These are phyloP conservation scores for Heterodera schachtii DNA, from an alignment of 1,140 invertebrate species.

Conservation along the genomic window DNA sequence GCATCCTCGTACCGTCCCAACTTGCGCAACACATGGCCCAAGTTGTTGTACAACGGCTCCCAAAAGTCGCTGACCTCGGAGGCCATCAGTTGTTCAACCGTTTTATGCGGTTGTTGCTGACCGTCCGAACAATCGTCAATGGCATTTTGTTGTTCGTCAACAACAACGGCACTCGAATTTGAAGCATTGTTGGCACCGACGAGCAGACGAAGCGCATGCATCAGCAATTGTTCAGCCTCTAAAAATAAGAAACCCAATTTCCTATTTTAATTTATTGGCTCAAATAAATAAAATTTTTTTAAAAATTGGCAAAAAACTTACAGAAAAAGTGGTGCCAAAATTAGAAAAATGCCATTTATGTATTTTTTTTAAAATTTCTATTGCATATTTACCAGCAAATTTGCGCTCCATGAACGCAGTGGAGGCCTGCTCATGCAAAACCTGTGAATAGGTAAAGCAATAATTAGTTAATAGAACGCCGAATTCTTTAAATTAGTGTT, in stretches of 20 bases:
- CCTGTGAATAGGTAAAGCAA: not conserved
- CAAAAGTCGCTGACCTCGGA: constrained; percentile 48
- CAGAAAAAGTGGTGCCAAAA: no score
- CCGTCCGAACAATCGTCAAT: no score
- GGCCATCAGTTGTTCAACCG: not conserved
- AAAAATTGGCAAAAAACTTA: no score
- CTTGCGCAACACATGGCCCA: constrained; percentile 50
- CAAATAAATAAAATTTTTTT: no score
- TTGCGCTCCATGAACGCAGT: constrained; percentile 46
- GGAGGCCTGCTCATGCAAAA: constrained; percentile 49
- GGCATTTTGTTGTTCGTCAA: not conserved
- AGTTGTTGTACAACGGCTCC: constrained; percentile 55
- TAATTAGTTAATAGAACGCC: no score
- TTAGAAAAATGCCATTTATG: no score
- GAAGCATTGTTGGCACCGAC: not conserved
- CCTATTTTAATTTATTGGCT: no score
- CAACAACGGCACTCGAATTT: not conserved
- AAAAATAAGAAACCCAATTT: constrained; percentile 17
- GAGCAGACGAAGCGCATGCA: constrained; percentile 10
- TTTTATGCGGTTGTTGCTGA: no score
- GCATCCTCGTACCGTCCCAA: constrained; percentile 50
- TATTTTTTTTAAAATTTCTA: no score
- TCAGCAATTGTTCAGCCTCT: constrained; percentile 42
- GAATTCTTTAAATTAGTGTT: no score
- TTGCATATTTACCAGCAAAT: constrained; percentile 33